These are phyloP conservation scores for Stenoptilia bipunctidactyla DNA, from an alignment of 2,888 invertebrate species.

Conservation along the genomic window DNA sequence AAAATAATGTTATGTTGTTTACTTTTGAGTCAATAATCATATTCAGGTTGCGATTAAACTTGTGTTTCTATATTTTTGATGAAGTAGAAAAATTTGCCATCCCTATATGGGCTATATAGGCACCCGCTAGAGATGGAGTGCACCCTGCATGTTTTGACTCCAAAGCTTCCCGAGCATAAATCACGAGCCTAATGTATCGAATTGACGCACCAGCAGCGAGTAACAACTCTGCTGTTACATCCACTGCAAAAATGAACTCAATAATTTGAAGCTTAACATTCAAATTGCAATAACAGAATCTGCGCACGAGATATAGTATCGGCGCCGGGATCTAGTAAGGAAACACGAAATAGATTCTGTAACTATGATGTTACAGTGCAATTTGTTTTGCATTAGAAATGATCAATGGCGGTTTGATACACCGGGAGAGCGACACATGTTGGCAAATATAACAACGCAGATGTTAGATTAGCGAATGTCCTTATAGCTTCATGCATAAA, in stretches of 20 bases:
- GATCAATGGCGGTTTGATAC: slow-evolving; percentile 33
- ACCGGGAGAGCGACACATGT: slow-evolving; percentile 21
- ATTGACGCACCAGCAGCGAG: slow-evolving; percentile 50
- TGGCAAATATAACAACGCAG: slow-evolving; percentile 12
- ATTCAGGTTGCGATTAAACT: too few relatives aligned
- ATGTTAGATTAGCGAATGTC: neutral
- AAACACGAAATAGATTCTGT: slow-evolving; percentile 1
- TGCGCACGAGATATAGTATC: neutral
- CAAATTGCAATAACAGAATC: neutral
- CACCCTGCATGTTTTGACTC: slow-evolving; percentile 58
- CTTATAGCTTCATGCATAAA: slow-evolving; percentile 1
- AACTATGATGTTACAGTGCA: slow-evolving; percentile 9
- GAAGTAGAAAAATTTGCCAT: too few relatives aligned
- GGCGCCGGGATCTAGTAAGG: too few relatives aligned
- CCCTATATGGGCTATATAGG: too few relatives aligned
- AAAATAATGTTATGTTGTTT: too few relatives aligned
- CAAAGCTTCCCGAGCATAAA: slow-evolving; percentile 56
- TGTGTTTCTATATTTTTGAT: too few relatives aligned
- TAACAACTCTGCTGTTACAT: slow-evolving; percentile 27
- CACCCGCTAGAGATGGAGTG: slow-evolving; percentile 6
- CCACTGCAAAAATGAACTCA: slow-evolving; percentile 15
- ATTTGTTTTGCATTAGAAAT: neutral
- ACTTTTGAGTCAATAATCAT: too few relatives aligned
- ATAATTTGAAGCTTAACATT: slow-evolving; percentile 13
- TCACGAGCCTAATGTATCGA: slow-evolving; percentile 68